Conservation (phyloP, 2,113 vertebrate genomes). For the Oncorhynchus keta region DNA sequence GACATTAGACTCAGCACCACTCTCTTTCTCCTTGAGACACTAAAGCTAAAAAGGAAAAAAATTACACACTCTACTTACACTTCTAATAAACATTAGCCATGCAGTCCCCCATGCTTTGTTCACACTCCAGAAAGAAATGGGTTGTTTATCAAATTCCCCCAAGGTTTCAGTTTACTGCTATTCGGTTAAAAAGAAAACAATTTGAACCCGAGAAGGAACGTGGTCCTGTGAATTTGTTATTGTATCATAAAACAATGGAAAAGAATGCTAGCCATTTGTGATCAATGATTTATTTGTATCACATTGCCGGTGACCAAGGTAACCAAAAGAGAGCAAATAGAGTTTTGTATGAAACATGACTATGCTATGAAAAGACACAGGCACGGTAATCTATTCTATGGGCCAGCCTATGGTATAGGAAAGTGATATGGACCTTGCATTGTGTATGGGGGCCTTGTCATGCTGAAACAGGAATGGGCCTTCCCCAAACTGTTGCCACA, state of each 20-base stretch:
- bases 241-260: background rate
- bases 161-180: slow-evolving; percentile 3
- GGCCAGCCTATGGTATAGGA: no score
- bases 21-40: slow-evolving; percentile 35
- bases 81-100: slow-evolving; percentile 22
- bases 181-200: background rate
- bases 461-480: no score
- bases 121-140: slow-evolving; percentile 11
- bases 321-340: no score
- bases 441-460: no score
- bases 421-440: no score
- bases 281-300: no score
- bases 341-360: no score
- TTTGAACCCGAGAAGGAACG: background rate
- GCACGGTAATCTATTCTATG: no score
- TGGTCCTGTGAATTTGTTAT: background rate
- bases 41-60: slow-evolving; percentile 22
- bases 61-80: slow-evolving; percentile 33
- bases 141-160: slow-evolving; percentile 30
- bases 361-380: no score
- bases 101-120: slow-evolving; percentile 5
- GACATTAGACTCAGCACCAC: slow-evolving; percentile 35
- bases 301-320: no score
- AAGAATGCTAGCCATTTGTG: background rate
- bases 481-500: no score